These are phyloP conservation scores for Rhabdomys dilectus DNA, from an alignment of 2,113 vertebrate species.

Conservation along the genomic window DNA sequence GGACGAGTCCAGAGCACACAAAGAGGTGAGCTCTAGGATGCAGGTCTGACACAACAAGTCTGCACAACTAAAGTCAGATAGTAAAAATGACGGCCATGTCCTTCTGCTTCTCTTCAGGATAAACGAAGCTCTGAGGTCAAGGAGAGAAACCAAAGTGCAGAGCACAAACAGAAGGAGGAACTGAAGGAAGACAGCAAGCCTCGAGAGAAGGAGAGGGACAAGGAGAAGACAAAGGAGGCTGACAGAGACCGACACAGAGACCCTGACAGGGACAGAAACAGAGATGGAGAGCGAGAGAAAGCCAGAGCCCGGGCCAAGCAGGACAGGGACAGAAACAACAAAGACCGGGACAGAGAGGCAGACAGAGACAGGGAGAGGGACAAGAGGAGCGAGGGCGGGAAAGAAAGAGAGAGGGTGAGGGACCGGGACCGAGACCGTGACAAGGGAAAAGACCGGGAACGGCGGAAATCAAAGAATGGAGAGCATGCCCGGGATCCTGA, in stretches of 20 bases:
- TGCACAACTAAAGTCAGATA: not conserved
- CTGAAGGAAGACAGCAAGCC: slow-evolving; percentile 86
- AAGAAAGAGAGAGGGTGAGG: slow-evolving; percentile 60
- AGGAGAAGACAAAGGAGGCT: slow-evolving; percentile 65
- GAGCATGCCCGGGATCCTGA: slow-evolving; percentile 82
- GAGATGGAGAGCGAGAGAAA: slow-evolving; percentile 76
- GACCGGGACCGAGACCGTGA: not conserved
- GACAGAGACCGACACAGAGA: slow-evolving; percentile 77
- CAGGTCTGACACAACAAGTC: fast-evolving
- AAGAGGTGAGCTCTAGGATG: slow-evolving; percentile 84
- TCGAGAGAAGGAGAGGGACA: slow-evolving; percentile 85
- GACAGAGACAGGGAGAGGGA: slow-evolving; percentile 80
- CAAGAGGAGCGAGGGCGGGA: slow-evolving; percentile 75
- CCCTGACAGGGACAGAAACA: slow-evolving; percentile 66
- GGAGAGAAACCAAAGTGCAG: slow-evolving; percentile 88
- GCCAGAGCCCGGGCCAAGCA: slow-evolving; percentile 67
- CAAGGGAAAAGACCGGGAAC: slow-evolving; percentile 83
- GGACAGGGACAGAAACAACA: slow-evolving; percentile 63
- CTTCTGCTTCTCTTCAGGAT: slow-evolving; percentile 83
- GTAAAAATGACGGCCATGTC: fast-evolving
- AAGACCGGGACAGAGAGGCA: slow-evolving; percentile 46
- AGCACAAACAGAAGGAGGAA: slow-evolving; percentile 88
- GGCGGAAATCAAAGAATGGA: slow-evolving; percentile 77
- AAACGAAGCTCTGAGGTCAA: slow-evolving; percentile 87
- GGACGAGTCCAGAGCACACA: slow-evolving; percentile 81